These are phyloP conservation scores for Hemiscyllium ocellatum DNA, from an alignment of 2,113 vertebrate species.

Conservation along the genomic window DNA sequence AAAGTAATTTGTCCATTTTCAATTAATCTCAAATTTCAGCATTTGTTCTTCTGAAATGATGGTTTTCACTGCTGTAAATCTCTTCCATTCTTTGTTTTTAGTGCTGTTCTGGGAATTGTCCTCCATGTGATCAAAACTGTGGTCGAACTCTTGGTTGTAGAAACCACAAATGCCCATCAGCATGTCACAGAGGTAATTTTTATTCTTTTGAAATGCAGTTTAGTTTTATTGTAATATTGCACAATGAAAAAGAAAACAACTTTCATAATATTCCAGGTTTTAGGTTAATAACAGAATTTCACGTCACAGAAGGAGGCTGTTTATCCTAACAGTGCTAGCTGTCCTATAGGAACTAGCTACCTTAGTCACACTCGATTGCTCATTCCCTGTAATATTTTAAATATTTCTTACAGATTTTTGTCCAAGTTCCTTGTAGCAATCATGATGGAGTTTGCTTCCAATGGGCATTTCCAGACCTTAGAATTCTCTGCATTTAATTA, in stretches of 20 bases:
- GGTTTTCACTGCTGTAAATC: neutral
- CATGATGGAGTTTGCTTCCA: neutral
- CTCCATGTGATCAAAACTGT: constrained; percentile 85
- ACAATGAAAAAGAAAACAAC: neutral
- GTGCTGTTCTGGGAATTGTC: constrained; percentile 94
- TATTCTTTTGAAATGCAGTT: neutral
- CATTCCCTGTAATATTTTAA: neutral
- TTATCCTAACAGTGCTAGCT: neutral
- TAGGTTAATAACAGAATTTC: neutral
- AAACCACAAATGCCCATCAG: constrained; percentile 92
- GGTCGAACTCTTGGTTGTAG: constrained; percentile 80
- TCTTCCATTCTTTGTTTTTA: constrained; percentile 46
- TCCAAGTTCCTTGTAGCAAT: neutral
- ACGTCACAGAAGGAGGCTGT: too few species aligned
- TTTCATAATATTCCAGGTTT: neutral
- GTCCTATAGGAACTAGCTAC: neutral
- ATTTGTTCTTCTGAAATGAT: neutral
- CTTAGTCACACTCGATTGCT: neutral
- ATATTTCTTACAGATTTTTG: neutral
- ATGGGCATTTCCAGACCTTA: neutral
- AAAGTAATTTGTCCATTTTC: neutral
- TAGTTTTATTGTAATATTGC: neutral
- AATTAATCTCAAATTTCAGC: neutral
- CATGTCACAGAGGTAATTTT: constrained; percentile 84
- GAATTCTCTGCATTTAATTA: neutral